phyloP scores from a whole-genome alignment of 1,140 invertebrate genomes.

The Lasaia peninsularis region DNA sequence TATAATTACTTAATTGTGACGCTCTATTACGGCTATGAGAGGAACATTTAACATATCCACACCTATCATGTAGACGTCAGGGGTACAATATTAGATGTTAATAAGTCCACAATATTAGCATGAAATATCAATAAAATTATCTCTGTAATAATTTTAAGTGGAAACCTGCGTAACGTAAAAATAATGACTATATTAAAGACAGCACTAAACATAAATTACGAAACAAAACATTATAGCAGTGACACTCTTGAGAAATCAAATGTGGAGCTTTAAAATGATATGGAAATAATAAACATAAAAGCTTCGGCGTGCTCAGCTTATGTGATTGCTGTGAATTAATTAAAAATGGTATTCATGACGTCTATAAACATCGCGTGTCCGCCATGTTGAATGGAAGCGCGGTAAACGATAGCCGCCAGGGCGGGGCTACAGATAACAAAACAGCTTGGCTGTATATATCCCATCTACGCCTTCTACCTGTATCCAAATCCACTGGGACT shows the following conservation, averaged over 20 bases:
- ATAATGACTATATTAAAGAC: slow-evolving; percentile 39
- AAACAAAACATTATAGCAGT: slow-evolving; percentile 55
- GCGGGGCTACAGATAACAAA: slow-evolving; percentile 55
- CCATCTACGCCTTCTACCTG: slow-evolving; percentile 33
- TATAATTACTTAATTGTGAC: too few relatives aligned
- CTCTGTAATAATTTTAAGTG: slow-evolving; percentile 48
- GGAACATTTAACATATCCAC: too few relatives aligned
- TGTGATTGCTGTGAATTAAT: slow-evolving; percentile 73
- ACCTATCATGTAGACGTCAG: too few relatives aligned
- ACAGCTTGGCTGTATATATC: slow-evolving; percentile 24
- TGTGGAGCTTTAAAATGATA: slow-evolving; percentile 67
- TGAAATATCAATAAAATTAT: slow-evolving; percentile 8
- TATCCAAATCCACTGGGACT: slow-evolving; percentile 30
- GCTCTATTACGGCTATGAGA: too few relatives aligned
- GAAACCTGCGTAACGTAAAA: slow-evolving; percentile 45
- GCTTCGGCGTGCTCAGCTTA: slow-evolving; percentile 46
- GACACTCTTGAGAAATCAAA: slow-evolving; percentile 73
- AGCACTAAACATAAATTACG: slow-evolving; percentile 46
- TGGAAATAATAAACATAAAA: slow-evolving; percentile 73
- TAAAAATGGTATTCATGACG: slow-evolving; percentile 68
- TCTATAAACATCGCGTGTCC: slow-evolving; percentile 45
- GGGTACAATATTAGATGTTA: background rate
- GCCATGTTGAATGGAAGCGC: slow-evolving; percentile 46
- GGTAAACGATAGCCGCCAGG: slow-evolving; percentile 29
- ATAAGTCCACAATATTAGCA: background rate